phyloP scores from a whole-genome alignment of 2,113 vertebrate species.

The Trochalopteron elliotii region DNA sequence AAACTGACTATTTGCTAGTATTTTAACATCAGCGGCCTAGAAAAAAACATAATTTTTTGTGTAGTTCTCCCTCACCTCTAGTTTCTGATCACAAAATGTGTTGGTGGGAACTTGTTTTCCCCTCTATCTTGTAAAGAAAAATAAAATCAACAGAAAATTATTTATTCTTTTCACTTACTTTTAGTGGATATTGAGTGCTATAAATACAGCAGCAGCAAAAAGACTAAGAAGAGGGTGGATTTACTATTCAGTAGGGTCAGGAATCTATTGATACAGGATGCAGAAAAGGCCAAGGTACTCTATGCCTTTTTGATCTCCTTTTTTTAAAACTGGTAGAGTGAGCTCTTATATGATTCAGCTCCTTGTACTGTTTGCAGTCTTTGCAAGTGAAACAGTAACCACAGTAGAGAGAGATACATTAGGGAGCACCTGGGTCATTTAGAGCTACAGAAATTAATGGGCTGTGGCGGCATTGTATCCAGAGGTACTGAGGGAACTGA shows the following conservation, averaged over 20 bases:
- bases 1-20: background rate
- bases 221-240: background rate
- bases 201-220: background rate
- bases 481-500: background rate
- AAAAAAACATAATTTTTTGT: background rate
- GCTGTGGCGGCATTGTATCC: background rate
- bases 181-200: background rate
- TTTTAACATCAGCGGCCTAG: background rate
- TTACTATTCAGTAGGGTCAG: background rate
- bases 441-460: background rate
- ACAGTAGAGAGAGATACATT: background rate
- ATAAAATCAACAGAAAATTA: background rate
- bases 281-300: background rate
- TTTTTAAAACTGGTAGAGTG: background rate
- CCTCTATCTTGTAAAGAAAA: background rate
- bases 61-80: background rate
- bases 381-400: background rate
- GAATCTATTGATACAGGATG: background rate
- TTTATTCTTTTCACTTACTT: background rate
- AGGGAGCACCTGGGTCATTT: background rate
- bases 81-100: background rate
- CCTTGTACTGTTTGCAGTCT: background rate
- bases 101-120: background rate
- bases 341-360: background rate
- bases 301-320: background rate